Base-by-base conservation (phyloP, 2,888 invertebrate species). In the Cataglyphis rosenhaueri region DNA sequence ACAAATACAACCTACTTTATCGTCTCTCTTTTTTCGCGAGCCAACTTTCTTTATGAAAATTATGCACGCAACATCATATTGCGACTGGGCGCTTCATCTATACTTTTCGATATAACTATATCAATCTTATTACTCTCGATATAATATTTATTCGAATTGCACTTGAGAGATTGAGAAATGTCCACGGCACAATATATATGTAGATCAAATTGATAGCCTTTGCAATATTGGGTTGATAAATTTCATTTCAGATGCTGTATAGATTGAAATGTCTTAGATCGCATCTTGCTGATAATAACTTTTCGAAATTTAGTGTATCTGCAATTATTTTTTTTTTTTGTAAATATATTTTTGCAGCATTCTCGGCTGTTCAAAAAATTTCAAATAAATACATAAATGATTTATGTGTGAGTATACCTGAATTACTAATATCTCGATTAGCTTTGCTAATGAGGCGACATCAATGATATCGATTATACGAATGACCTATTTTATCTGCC, bases 1-100 rank as follows among this genome's bases (percentile, higher is more conserved):
- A 84, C 83, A 66, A 76, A 78, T 75, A 86, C 85, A 87, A 87
- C 89, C 90, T 86, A 89, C 88, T 88, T 89, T 70, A 79, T 86
- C 84, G 81, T 79, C 32, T 70, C 59, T 38, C 81, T 62, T 78
- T 79, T 18, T 21, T 32, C 57, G 57, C 12, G 59, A 44, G 74
- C 66, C 65, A 66, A 89, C 89, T 89, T 89, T 89, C 81, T 81
- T 82, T 18, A 38, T 12, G 35, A 73, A 73, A 71, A 79, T 41
- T 52, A 38, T 55, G n/a, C 5, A n/a, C 15, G 10, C 15, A n/a
- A 29, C 32, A 55, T 52, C 38, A 41, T 32, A 59, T 70, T 18
- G 15, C 21, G 78, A 64, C 18, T 29, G 21, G n/a, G 15, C 59
- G 29, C n/a, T 74, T 65, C 8, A 79, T 66, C 59, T 21, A 12